These are phyloP conservation scores for Chloropsis hardwickii DNA, from an alignment of 2,113 vertebrate species.

Conservation along the genomic window DNA sequence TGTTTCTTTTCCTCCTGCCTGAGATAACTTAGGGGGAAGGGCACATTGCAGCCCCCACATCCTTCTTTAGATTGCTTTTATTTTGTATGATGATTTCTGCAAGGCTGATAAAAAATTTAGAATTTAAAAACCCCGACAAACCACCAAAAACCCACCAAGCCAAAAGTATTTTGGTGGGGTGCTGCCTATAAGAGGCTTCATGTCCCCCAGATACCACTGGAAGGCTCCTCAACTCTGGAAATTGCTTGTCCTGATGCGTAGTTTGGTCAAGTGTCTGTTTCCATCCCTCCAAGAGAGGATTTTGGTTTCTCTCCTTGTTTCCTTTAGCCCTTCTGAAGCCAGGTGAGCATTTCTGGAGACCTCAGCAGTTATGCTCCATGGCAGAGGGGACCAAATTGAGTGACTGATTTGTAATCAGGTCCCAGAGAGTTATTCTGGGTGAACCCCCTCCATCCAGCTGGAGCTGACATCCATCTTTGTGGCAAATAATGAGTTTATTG, in stretches of 20 bases:
- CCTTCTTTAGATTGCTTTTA: background rate
- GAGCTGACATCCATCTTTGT: background rate
- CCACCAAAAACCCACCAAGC: background rate
- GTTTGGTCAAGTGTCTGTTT: background rate
- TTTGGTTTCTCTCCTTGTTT: background rate
- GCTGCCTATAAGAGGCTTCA: background rate
- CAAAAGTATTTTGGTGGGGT: background rate
- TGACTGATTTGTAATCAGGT: background rate
- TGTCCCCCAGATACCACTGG: background rate
- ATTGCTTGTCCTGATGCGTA: background rate
- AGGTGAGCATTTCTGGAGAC: background rate
- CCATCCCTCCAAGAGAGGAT: background rate
- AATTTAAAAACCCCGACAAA: background rate
- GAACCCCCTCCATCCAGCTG: background rate
- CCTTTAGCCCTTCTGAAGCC: background rate
- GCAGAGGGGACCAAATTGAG: background rate
- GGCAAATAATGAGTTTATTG: background rate
- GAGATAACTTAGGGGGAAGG: rapidly evolving
- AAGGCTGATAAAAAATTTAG: background rate
- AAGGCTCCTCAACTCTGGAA: background rate
- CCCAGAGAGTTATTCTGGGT: background rate
- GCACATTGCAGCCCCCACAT: background rate
- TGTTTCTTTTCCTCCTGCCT: background rate
- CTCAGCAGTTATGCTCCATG: background rate
- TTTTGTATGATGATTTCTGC: background rate